Evolutionary conservation across 1,140 invertebrate species (phyloP).

Genomic region (Onthophagus taurus): DNA sequence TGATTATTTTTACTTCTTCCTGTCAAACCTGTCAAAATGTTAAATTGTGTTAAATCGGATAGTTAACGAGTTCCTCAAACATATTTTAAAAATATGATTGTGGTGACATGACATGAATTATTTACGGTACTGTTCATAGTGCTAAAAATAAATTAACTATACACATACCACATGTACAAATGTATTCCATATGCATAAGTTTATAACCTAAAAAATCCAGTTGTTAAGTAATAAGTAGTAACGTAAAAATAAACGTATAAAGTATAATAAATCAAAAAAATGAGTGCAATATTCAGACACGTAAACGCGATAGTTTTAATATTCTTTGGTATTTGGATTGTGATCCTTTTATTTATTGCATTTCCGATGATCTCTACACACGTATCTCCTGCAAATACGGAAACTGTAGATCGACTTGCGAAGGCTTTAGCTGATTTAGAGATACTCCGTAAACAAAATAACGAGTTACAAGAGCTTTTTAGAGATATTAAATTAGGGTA

Average conservation of each 20-base stretch:
- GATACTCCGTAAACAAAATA: constrained; percentile 32
- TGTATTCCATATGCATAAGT: too few relatives aligned
- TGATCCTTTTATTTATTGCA: constrained; percentile 30
- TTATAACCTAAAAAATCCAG: too few relatives aligned
- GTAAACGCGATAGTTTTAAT: constrained; percentile 29
- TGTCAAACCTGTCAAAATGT: too few relatives aligned
- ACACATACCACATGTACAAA: too few relatives aligned
- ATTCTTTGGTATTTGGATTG: constrained; percentile 32
- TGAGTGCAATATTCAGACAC: constrained; percentile 25
- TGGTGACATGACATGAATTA: too few relatives aligned
- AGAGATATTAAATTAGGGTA: constrained; percentile 35
- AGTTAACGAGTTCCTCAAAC: too few relatives aligned
- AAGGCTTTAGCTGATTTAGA: constrained; percentile 33
- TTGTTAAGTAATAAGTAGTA: too few relatives aligned
- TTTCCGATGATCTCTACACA: constrained; percentile 32
- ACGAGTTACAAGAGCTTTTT: constrained; percentile 33
- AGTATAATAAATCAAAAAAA: constrained; percentile 7
- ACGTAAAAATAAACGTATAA: neutral
- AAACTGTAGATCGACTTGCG: constrained; percentile 27
- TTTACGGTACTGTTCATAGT: too few relatives aligned
- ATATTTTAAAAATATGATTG: too few relatives aligned
- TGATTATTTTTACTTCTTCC: too few relatives aligned
- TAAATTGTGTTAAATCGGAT: too few relatives aligned
- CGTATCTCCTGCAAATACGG: constrained; percentile 24
- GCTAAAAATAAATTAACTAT: too few relatives aligned